Percentiles rank a stretch among this genome's conserved stretches.
These are phyloP conservation scores for Ceratina australensis DNA, from an alignment of 1,140 invertebrate species.

Conservation along the genomic window DNA sequence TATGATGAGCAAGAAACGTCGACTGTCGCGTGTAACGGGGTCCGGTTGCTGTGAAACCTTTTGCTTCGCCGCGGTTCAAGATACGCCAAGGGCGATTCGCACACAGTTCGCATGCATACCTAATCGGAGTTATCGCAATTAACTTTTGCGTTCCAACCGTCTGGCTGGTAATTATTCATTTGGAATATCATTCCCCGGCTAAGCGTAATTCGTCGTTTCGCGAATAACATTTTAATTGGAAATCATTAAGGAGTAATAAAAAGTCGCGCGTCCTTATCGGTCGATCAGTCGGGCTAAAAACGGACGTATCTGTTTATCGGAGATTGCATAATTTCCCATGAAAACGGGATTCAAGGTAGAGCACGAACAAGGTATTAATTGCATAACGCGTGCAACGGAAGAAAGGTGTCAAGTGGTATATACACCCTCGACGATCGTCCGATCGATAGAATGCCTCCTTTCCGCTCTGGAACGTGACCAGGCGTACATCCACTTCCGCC, in stretches of 20 bases:
- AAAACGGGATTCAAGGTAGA: neutral
- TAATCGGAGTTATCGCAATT: no score
- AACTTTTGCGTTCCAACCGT: no score
- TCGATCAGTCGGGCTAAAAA: neutral
- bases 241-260: neutral
- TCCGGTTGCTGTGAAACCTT: neutral
- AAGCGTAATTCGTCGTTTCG: no score
- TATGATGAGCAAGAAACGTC: conserved; percentile 1
- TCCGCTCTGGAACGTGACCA: conserved; percentile 24
- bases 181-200: no score
- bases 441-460: neutral
- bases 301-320: neutral
- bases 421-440: conserved; percentile 4
- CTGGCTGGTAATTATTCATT: no score
- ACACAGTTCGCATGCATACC: no score
- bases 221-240: neutral
- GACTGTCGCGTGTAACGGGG: neutral
- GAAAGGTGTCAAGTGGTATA: conserved; percentile 4
- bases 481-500: conserved; percentile 1
- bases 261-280: neutral
- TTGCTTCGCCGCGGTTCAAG: neutral
- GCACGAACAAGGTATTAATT: neutral
- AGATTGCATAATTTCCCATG: neutral
- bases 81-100: neutral
- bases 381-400: conserved; percentile 9